Conservation (phyloP, 2,888 invertebrate genomes). For the Caenorhabditis imperialis region DNA sequence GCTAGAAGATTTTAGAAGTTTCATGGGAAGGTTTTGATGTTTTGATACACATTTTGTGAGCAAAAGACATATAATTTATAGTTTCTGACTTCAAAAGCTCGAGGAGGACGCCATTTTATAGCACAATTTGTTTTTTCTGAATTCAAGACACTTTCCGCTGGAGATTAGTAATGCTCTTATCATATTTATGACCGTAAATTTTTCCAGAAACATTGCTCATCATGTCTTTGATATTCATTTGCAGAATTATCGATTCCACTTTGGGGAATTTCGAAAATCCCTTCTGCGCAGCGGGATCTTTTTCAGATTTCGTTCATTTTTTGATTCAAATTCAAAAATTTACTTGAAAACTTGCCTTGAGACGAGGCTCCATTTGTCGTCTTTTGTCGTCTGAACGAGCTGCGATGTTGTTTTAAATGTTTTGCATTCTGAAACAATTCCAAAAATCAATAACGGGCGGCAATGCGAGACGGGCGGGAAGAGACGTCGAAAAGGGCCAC, state of each 20-base stretch:
- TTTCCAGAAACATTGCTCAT: not conserved
- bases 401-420: slow-evolving; percentile 19
- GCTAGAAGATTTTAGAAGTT: too few relatives aligned
- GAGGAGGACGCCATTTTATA: too few relatives aligned
- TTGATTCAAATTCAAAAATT: not conserved
- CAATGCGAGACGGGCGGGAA: not conserved
- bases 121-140: not conserved
- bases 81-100: too few relatives aligned
- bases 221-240: not conserved
- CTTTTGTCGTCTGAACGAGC: slow-evolving; percentile 2
- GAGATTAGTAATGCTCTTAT: too few relatives aligned
- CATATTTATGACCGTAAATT: not conserved
- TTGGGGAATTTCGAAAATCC: too few relatives aligned
- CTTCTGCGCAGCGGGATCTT: too few relatives aligned
- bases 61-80: too few relatives aligned
- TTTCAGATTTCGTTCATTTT: not conserved
- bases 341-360: slow-evolving; percentile 12
- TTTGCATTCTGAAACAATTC: slow-evolving; percentile 39
- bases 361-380: slow-evolving; percentile 24
- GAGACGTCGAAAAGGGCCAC: not conserved
- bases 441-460: slow-evolving; percentile 13
- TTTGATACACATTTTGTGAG: too few relatives aligned
- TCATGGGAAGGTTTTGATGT: too few relatives aligned
- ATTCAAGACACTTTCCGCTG: too few relatives aligned
- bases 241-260: too few relatives aligned